A percentile compares a stretch with the other conserved stretches of the same genome.
Conservation (phyloP, 2,888 invertebrate genomes). For the Sinhomidia bicolor region DNA sequence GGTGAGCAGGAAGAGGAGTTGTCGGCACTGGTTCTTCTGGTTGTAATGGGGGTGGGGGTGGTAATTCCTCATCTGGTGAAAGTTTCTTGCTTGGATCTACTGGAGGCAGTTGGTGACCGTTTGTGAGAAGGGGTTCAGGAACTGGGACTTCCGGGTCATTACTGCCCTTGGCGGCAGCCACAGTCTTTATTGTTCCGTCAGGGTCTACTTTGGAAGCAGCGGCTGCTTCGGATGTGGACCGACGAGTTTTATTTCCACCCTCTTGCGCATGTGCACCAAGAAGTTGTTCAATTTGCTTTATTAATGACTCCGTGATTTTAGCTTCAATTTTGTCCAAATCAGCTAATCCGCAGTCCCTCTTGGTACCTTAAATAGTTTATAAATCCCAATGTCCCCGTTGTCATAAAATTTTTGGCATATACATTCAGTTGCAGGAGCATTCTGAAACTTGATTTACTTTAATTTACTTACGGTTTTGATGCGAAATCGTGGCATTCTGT, state of each 20-base stretch:
- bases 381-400: background rate
- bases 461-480: conserved; percentile 21
- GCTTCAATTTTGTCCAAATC: conserved; percentile 54
- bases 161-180: conserved; percentile 36
- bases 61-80: background rate
- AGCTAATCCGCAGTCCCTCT: background rate
- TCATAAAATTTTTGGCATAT: background rate
- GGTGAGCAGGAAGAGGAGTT: background rate
- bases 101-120: conserved; percentile 2
- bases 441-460: conserved; percentile 3
- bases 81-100: background rate
- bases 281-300: conserved; percentile 48
- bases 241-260: conserved; percentile 12
- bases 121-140: conserved; percentile 8
- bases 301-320: conserved; percentile 21
- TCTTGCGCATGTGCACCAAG: background rate
- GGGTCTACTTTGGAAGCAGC: conserved; percentile 47
- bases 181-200: conserved; percentile 43
- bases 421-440: background rate
- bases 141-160: background rate
- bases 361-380: background rate
- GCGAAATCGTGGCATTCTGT: too few relatives aligned
- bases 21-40: background rate
- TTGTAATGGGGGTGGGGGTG: conserved; percentile 19
- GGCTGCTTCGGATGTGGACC: conserved; percentile 30